phyloP scores from a whole-genome alignment of 2,888 invertebrate genomes.

The Melipona bicolor region DNA sequence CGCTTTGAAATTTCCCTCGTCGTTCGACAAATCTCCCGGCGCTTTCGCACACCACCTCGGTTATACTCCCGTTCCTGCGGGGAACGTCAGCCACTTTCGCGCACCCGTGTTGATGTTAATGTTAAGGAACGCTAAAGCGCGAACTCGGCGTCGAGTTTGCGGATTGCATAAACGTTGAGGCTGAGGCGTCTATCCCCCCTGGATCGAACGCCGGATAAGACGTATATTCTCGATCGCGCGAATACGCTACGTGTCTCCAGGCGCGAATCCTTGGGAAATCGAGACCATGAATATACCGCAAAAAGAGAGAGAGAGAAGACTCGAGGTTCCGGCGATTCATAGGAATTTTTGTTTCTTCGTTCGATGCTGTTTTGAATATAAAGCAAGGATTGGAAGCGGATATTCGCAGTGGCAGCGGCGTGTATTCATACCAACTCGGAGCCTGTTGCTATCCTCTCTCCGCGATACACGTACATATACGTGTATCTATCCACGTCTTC shows the following conservation, averaged over 20 bases:
- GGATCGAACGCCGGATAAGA: neutral
- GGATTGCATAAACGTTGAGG: neutral
- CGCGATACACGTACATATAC: neutral
- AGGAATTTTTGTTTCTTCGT: conserved; percentile 20
- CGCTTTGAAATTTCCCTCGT: neutral
- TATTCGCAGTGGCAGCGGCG: conserved; percentile 28
- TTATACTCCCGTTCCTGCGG: neutral
- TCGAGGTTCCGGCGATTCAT: conserved; percentile 10
- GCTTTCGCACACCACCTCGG: neutral
- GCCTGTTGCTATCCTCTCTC: conserved; percentile 41
- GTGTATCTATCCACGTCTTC: neutral
- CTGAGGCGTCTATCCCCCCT: neutral
- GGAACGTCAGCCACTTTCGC: neutral
- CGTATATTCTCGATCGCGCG: neutral
- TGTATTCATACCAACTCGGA: conserved; percentile 31
- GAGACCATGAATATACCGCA: conserved; percentile 5
- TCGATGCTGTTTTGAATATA: conserved; percentile 38
- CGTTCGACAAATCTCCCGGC: neutral
- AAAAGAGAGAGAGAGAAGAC: neutral
- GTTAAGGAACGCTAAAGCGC: neutral
- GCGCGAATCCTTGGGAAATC: conserved; percentile 8
- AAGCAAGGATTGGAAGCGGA: conserved; percentile 14
- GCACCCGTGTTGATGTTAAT: neutral
- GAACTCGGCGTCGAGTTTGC: neutral
- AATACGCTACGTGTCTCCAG: neutral